Evolutionary conservation across 2,113 vertebrate genomes (phyloP).

Genomic region (Mesocricetus auratus): DNA sequence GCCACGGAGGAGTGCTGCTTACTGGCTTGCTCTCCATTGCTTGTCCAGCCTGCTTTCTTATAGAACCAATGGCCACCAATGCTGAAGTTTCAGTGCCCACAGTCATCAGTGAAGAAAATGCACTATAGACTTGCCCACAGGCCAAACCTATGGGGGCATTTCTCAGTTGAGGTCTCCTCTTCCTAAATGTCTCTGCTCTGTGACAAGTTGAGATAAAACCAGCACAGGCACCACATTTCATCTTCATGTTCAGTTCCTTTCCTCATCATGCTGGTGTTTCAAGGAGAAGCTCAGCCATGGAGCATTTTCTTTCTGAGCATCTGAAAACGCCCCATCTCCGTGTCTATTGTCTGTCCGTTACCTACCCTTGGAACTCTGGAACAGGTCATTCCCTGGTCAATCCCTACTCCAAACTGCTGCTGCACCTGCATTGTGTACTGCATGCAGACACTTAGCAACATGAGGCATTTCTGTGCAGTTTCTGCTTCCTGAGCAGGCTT

Average conservation of each 20-base stretch:
- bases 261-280: not conserved
- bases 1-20: not conserved
- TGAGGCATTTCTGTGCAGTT: not conserved
- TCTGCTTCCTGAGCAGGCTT: not conserved
- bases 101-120: too few species aligned
- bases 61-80: too few species aligned
- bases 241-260: not conserved
- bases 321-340: not conserved
- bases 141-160: not conserved
- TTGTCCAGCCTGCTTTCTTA: not conserved
- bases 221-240: rapidly evolving
- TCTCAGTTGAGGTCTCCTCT: not conserved
- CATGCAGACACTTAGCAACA: too few species aligned
- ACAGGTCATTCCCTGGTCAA: too few species aligned
- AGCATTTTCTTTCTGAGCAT: not conserved
- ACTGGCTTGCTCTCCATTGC: not conserved
- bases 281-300: not conserved
- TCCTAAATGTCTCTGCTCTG: not conserved
- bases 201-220: not conserved
- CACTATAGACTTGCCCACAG: not conserved
- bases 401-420: not conserved
- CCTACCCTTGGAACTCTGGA: not conserved
- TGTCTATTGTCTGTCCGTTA: rapidly evolving
- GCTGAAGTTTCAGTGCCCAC: not conserved
- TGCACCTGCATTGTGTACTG: not conserved